These are phyloP conservation scores for Siniperca undulata DNA, from an alignment of 2,797 vertebrate genomes.

Conservation along the genomic window DNA sequence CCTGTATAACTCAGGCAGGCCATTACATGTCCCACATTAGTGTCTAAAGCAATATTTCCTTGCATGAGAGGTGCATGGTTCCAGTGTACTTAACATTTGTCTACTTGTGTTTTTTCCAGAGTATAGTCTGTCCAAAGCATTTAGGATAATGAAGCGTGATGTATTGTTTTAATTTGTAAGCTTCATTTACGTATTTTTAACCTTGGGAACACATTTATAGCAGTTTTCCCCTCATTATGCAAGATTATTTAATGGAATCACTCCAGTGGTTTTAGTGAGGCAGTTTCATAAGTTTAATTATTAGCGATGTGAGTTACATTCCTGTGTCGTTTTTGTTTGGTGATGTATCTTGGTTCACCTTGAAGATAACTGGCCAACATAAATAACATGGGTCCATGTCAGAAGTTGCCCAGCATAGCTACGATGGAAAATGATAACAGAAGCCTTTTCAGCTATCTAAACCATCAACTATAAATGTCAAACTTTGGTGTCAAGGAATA, in stretches of 20 bases:
- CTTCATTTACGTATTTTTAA: slow-evolving; percentile 20
- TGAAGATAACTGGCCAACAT: slow-evolving; percentile 35
- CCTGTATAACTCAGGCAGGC: not conserved
- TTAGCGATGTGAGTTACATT: slow-evolving; percentile 4
- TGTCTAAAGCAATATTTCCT: slow-evolving; percentile 49
- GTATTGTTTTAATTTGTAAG: slow-evolving; percentile 36
- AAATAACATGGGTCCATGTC: slow-evolving; percentile 22
- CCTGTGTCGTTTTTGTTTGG: slow-evolving; percentile 18
- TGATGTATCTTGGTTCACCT: slow-evolving; percentile 12
- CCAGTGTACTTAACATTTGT: slow-evolving; percentile 20
- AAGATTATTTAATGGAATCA: slow-evolving; percentile 14
- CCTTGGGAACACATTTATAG: slow-evolving; percentile 13
- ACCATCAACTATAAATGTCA: slow-evolving; percentile 35
- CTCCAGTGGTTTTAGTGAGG: slow-evolving; percentile 14
- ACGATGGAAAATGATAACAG: not conserved
- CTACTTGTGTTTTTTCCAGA: slow-evolving; percentile 21
- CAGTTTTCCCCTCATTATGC: slow-evolving; percentile 2
- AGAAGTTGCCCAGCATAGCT: slow-evolving; percentile 9
- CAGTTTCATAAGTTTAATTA: slow-evolving; percentile 7
- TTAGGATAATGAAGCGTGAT: slow-evolving; percentile 37
- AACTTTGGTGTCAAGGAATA: slow-evolving; percentile 47
- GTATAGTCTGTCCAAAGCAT: slow-evolving; percentile 24
- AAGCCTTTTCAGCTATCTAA: slow-evolving; percentile 32
- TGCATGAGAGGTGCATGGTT: slow-evolving; percentile 32
- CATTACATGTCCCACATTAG: slow-evolving; percentile 22